Base-by-base conservation (phyloP, 2,888 invertebrate species). In the Ornithoptera alexandrae region DNA sequence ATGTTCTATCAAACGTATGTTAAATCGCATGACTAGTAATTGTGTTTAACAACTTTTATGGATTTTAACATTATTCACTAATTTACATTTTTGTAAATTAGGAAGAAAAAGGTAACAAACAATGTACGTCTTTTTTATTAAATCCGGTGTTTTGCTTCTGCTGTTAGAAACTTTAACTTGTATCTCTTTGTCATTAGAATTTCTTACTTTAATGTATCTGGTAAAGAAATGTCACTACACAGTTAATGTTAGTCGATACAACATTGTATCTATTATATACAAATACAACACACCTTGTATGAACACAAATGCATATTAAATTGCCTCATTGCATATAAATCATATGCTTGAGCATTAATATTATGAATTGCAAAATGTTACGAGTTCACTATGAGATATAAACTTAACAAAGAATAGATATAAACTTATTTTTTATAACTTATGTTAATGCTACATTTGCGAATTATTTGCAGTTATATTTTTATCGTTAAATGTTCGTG, bases 271-370 rank as follows among this genome's bases (percentile, higher is more conserved):
- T 39, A 39, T 39, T 39, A 39, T 39, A 39, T 39, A 39, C 10
- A 39, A 10, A 39, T 39, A 39, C 62, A 64, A 56, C 22, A 67
- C 15, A 30, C 46, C 58, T 68, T 63, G 64, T 69, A 65, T 18
- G 18, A 57, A 20, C 53, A 62, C 65, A 69, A 69, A 69, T 69
- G 69, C 65, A 50, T 61, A 69, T 61, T 65, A 69, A 69, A 69
- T 69, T 69, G 65, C 62, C 18, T 62, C 36, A n/a, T 50, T 58
- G 20, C 57, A 57, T 22, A 46, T 62, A 36, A 30, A 57, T 36
- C 46, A 58, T 58, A 46, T n/a, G n/a, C n/a, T 36, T 61, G 39
- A 50, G 17, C 36, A 24, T 64, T 46, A 24, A 60, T 58, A 18
- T 56, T n/a, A 39, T 57, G 60, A 7, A 36, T 53, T 56, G 36